phyloP scores from a whole-genome alignment of 2,113 vertebrate species.

The Neofelis nebulosa region DNA sequence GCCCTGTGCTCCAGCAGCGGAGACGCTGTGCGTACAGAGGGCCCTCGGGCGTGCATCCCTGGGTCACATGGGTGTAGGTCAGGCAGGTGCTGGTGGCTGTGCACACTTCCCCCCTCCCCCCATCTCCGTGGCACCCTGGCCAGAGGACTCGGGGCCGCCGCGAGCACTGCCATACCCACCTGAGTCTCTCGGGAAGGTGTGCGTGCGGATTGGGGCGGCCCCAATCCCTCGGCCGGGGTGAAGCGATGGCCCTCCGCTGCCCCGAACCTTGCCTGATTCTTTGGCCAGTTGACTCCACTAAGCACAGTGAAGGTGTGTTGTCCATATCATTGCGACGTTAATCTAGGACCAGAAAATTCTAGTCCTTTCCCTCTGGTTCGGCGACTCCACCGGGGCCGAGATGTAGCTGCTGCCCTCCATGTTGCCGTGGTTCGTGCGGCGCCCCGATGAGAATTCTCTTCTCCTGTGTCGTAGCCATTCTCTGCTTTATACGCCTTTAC shows the following conservation, averaged over 20 bases:
- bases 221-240: rapidly evolving
- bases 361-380: neutral
- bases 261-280: neutral
- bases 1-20: rapidly evolving
- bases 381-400: rapidly evolving
- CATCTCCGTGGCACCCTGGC: neutral
- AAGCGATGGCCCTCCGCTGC: rapidly evolving
- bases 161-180: rapidly evolving
- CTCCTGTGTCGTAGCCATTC: rapidly evolving
- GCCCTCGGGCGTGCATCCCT: rapidly evolving
- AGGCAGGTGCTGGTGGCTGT: rapidly evolving
- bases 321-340: neutral
- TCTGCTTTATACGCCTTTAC: neutral
- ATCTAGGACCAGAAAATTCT: neutral
- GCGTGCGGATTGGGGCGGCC: rapidly evolving
- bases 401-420: rapidly evolving
- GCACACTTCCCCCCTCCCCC: rapidly evolving
- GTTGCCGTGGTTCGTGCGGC: rapidly evolving
- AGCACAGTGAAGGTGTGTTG: rapidly evolving
- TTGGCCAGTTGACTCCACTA: rapidly evolving
- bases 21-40: neutral
- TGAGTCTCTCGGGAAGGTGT: rapidly evolving
- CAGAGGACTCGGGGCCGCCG: neutral
- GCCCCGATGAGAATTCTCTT: rapidly evolving
- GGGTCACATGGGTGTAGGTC: rapidly evolving